These are phyloP conservation scores for Odontothrips loti DNA, from an alignment of 2,888 invertebrate species.

Conservation along the genomic window DNA sequence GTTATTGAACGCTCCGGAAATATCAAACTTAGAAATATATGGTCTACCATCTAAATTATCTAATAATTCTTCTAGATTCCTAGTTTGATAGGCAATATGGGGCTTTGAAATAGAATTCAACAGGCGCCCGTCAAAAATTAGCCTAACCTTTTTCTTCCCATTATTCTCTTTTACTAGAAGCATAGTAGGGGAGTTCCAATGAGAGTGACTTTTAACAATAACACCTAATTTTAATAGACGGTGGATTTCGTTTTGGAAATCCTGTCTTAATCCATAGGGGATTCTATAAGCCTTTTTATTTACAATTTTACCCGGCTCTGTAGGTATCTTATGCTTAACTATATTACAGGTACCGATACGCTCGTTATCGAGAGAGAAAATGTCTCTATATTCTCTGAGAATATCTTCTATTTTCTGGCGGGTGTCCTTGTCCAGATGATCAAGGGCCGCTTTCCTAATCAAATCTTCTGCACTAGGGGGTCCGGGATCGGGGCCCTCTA, in stretches of 20 bases:
- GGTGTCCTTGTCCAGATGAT: background rate
- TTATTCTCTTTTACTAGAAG: background rate
- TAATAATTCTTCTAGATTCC: background rate
- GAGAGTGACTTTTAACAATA: background rate
- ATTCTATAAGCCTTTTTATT: background rate
- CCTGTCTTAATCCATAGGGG: background rate
- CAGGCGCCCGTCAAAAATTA: background rate
- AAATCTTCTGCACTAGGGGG: background rate
- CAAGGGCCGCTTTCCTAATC: background rate
- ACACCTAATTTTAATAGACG: background rate
- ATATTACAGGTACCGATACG: background rate
- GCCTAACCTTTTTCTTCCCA: background rate
- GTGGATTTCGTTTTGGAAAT: background rate
- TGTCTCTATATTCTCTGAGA: background rate
- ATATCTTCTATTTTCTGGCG: background rate
- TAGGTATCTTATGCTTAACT: background rate
- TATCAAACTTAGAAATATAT: background rate
- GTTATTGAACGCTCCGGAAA: background rate
- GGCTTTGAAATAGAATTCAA: background rate
- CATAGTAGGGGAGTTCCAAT: background rate
- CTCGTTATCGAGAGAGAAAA: background rate
- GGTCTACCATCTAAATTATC: background rate
- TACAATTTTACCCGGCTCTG: background rate
- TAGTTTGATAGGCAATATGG: background rate
- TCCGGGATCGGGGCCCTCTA: too few relatives aligned